Conservation (phyloP, 2,797 vertebrate genomes). For the Falco peregrinus region DNA sequence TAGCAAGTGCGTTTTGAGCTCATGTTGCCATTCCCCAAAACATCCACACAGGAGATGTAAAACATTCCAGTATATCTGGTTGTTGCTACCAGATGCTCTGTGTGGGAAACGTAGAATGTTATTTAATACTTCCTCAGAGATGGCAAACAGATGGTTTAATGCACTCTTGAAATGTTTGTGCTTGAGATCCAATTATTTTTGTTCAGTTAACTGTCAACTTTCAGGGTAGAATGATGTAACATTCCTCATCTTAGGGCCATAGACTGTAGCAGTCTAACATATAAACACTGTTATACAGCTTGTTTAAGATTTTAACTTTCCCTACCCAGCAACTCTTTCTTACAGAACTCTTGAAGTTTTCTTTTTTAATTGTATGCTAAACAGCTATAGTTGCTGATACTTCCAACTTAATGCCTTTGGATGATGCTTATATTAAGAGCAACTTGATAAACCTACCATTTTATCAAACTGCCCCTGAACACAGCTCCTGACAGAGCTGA, state of each 20-base stretch:
- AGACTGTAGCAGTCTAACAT: background rate
- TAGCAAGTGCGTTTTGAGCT: background rate
- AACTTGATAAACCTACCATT: background rate
- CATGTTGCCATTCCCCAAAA: background rate
- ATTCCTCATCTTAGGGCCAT: background rate
- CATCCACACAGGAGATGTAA: background rate
- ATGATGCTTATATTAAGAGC: background rate
- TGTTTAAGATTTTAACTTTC: background rate
- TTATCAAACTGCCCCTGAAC: background rate
- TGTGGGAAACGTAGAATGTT: background rate
- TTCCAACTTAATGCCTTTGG: background rate
- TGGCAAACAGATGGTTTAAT: conserved; percentile 36
- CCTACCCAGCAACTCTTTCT: background rate
- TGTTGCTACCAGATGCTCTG: background rate
- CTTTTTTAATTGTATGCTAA: background rate
- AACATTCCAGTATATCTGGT: background rate
- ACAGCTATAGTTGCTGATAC: background rate
- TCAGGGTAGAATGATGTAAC: background rate
- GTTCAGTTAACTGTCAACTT: background rate
- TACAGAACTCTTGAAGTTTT: background rate
- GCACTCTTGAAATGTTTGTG: background rate
- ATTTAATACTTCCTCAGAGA: conserved; percentile 30
- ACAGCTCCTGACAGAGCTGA: background rate
- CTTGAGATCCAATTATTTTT: conserved; percentile 2
- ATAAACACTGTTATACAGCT: background rate